Conservation (phyloP, 2,888 invertebrate species). For the Crocallis elinguaria region DNA sequence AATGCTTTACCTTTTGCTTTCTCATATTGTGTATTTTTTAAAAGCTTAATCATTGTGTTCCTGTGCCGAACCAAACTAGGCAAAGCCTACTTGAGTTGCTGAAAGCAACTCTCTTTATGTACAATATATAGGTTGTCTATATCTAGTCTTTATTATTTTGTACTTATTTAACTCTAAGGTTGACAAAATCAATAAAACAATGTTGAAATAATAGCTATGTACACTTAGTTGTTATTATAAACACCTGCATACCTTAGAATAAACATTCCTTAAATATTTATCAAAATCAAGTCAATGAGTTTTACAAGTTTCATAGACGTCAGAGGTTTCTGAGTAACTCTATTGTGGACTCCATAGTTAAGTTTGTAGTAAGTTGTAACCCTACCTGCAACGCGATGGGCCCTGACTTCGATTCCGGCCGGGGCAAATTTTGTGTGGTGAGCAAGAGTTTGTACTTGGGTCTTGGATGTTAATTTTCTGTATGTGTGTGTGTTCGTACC, state of each 20-base stretch:
- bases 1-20: neutral
- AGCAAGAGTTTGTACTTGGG: too few species aligned
- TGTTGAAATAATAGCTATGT: neutral
- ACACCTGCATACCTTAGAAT: neutral
- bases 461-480: too few species aligned
- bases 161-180: conserved; percentile 1
- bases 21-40: neutral
- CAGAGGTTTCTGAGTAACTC: too few species aligned
- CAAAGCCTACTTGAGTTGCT: conserved; percentile 5
- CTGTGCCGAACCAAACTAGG: neutral
- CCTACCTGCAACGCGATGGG: too few species aligned
- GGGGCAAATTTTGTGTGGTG: too few species aligned
- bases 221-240: neutral
- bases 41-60: neutral
- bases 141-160: conserved; percentile 9
- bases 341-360: too few species aligned
- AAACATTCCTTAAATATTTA: too few species aligned
- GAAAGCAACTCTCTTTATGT: neutral
- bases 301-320: too few species aligned
- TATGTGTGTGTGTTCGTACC: too few species aligned
- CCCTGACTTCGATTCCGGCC: too few species aligned
- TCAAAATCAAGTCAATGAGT: too few species aligned
- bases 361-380: too few species aligned
- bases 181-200: neutral
- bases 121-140: neutral